phyloP scores from a whole-genome alignment of 2,113 vertebrate species.

The Acanthisitta chloris region DNA sequence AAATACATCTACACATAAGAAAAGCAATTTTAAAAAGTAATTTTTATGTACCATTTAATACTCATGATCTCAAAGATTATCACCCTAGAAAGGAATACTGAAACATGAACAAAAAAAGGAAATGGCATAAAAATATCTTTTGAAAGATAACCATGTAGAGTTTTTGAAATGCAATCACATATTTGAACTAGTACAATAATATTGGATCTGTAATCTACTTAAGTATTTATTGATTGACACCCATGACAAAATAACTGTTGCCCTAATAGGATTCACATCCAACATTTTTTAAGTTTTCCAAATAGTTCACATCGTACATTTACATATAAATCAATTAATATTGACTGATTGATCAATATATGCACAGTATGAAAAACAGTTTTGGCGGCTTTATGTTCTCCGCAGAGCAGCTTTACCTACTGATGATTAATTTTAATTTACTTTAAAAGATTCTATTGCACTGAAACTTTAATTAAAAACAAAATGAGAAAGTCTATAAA shows the following conservation, averaged over 20 bases:
- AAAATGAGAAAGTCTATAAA: conserved; percentile 53
- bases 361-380: conserved; percentile 63
- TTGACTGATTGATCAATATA: conserved; percentile 56
- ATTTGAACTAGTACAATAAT: conserved; percentile 4
- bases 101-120: not conserved
- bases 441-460: conserved; percentile 65
- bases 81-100: not conserved
- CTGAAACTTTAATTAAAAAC: conserved; percentile 68
- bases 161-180: conserved; percentile 8
- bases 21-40: not conserved
- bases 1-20: not conserved
- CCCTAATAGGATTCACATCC: conserved; percentile 47
- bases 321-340: conserved; percentile 60
- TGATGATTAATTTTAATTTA: conserved; percentile 69
- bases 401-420: conserved; percentile 37
- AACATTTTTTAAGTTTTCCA: conserved; percentile 53
- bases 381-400: conserved; percentile 55
- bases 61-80: not conserved
- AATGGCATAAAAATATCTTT: not conserved
- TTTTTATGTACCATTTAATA: not conserved
- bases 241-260: conserved; percentile 60
- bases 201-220: conserved; percentile 59
- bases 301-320: conserved; percentile 28
- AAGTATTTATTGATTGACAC: conserved; percentile 62
- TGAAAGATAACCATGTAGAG: conserved; percentile 5